These are phyloP conservation scores for Notoglanidium macrostoma DNA, from an alignment of 2,797 vertebrate species.

Conservation along the genomic window DNA sequence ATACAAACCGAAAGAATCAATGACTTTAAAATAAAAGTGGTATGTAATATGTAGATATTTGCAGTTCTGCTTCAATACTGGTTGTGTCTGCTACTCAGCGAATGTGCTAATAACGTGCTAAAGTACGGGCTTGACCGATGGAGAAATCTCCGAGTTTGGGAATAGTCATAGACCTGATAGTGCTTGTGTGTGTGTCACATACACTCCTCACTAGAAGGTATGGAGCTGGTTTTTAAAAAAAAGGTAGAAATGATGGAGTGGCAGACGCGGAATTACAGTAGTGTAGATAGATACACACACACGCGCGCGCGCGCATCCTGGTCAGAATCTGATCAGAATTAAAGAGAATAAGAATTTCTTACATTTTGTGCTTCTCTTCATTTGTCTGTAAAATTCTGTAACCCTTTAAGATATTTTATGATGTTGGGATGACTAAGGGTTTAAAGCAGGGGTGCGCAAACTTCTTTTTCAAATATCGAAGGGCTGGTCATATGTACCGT, in stretches of 20 bases:
- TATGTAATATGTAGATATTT: constrained; percentile 24
- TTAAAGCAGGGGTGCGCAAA: not conserved
- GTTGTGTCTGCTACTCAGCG: constrained; percentile 7
- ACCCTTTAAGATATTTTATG: not conserved
- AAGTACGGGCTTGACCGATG: not conserved
- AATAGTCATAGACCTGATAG: constrained; percentile 53
- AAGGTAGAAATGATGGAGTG: not conserved
- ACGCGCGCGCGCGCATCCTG: constrained; percentile 55
- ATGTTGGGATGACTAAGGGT: not conserved
- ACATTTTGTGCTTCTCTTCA: constrained; percentile 70
- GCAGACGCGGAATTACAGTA: constrained; percentile 63
- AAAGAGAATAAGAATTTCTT: constrained; percentile 74
- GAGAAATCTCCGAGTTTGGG: constrained; percentile 45
- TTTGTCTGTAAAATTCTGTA: constrained; percentile 34
- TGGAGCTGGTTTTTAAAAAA: not conserved
- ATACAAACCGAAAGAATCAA: not conserved
- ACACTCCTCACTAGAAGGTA: constrained; percentile 4
- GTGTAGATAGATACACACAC: constrained; percentile 69
- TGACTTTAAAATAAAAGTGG: constrained; percentile 33
- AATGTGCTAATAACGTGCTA: not conserved
- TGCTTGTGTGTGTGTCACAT: constrained; percentile 60
- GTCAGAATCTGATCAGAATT: constrained; percentile 69
- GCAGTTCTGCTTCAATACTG: constrained; percentile 18
- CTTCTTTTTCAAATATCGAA: not conserved
- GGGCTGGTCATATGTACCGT: no score